Evolutionary conservation across 1,140 invertebrate genomes (phyloP).

Genomic region (Drosophila takahashii): DNA sequence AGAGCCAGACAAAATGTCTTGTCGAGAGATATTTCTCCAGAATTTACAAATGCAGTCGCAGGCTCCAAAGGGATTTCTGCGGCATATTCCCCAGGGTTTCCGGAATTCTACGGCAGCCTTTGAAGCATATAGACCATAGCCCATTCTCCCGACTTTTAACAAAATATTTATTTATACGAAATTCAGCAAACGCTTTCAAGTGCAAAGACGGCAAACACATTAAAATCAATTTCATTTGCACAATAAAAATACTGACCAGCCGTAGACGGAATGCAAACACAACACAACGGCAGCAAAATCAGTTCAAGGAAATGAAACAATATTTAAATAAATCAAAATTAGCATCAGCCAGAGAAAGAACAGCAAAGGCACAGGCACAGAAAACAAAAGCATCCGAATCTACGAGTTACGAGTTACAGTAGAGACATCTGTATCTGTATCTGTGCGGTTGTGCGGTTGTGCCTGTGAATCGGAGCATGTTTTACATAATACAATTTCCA

Average conservation of each 20-base stretch:
- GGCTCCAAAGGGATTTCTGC: constrained; percentile 30
- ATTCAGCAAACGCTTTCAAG: constrained; percentile 28
- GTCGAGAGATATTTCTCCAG: constrained; percentile 36
- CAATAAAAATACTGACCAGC: constrained; percentile 27
- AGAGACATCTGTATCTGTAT: constrained; percentile 25
- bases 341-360: constrained; percentile 32
- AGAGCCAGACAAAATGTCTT: constrained; percentile 56
- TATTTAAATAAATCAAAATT: constrained; percentile 78
- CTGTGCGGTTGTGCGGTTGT: too few relatives aligned
- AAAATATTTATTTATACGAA: constrained; percentile 34
- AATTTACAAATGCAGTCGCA: constrained; percentile 42
- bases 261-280: constrained; percentile 49
- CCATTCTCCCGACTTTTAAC: neutral
- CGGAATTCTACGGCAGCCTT: constrained; percentile 30
- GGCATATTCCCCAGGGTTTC: constrained; percentile 36
- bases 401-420: constrained; percentile 49
- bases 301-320: constrained; percentile 64
- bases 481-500: constrained; percentile 73
- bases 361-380: constrained; percentile 3
- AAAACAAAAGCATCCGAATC: constrained; percentile 15
- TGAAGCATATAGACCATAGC: constrained; percentile 18
- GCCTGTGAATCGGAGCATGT: constrained; percentile 53
- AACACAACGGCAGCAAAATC: constrained; percentile 25
- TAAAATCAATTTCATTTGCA: constrained; percentile 44
- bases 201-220: constrained; percentile 44